These are phyloP conservation scores for Masticophis lateralis DNA, from an alignment of 2,797 vertebrate species.

Conservation along the genomic window DNA sequence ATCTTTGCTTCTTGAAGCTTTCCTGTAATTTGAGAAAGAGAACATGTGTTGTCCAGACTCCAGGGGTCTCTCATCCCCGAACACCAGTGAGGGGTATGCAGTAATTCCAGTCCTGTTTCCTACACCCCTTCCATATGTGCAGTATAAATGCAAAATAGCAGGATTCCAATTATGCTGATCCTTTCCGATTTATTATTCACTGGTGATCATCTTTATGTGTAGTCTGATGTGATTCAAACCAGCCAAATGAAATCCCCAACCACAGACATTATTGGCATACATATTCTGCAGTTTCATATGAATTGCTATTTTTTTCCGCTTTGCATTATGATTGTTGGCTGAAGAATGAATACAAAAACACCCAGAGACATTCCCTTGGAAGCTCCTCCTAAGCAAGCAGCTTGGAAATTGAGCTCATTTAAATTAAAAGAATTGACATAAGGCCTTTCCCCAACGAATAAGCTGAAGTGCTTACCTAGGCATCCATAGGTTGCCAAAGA, in stretches of 20 bases:
- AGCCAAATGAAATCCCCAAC: constrained; percentile 40
- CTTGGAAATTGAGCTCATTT: constrained; percentile 41
- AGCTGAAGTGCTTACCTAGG: background rate
- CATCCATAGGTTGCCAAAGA: background rate
- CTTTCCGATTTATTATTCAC: constrained; percentile 64
- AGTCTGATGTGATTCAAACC: constrained; percentile 63
- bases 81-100: constrained; percentile 43
- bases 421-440: constrained; percentile 22
- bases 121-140: constrained; percentile 66
- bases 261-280: constrained; percentile 14
- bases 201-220: constrained; percentile 63
- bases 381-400: constrained; percentile 32
- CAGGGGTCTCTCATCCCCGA: constrained; percentile 44
- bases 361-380: background rate
- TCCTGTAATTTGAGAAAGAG: constrained; percentile 55
- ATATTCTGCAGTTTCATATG: constrained; percentile 16
- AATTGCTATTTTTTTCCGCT: constrained; percentile 48
- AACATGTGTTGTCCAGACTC: constrained; percentile 61
- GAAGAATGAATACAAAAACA: constrained; percentile 26
- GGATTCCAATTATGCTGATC: constrained; percentile 61
- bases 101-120: constrained; percentile 60
- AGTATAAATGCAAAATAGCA: constrained; percentile 62
- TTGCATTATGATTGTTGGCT: background rate
- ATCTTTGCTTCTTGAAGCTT: constrained; percentile 53
- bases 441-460: background rate